Base-by-base conservation (phyloP, 2,888 invertebrate species). In the Cerceris rybyensis region DNA sequence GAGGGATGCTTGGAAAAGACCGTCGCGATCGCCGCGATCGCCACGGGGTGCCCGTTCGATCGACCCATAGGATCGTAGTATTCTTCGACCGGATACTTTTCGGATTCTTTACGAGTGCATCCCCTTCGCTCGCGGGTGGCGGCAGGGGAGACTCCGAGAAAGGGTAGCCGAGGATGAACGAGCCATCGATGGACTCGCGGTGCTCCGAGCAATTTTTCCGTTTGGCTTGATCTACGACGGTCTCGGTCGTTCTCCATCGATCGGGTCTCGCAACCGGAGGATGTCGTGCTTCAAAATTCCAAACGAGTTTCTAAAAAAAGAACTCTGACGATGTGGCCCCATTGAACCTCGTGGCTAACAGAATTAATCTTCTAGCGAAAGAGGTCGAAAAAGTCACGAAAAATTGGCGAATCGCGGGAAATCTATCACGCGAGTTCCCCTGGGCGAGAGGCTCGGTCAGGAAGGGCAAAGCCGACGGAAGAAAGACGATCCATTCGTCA, bases 401-500 rank as follows among this genome's bases (percentile, higher is more conserved):
- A 13, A 54, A 54, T 54, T 16, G 54, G 11, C 54, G 54, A 86
- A 84, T 87, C 83, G 76, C 79, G 69, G 43, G 70, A 76, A 84
- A 87, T 87, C 83, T 85, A 87, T 89, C 85, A 79, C 54, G 55
- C 73, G 16, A 39, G 42, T 70, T 74, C 72, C 63, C 80, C 60
- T 41, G n/a, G 42, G 6, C 55, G 68, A 28, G 41, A 43, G 60
- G 46, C n/a, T 59, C 57, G 14, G 64, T 7, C 46, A 17, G 8
- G 43, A 28, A 42, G 70, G 71, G 78, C 80, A 61, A 67, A 81
- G 75, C 71, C 78, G 80, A 81, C 80, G 82, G 83, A 86, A 87
- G 86, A 87, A 88, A 87, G 85, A 90, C 88, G 89, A 88, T 88
- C 89, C 90, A 91, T 91, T 90, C 89, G 89, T 91, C 91, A 91